phyloP scores from a whole-genome alignment of 2,797 vertebrate species.

The Esox masquinongy region DNA sequence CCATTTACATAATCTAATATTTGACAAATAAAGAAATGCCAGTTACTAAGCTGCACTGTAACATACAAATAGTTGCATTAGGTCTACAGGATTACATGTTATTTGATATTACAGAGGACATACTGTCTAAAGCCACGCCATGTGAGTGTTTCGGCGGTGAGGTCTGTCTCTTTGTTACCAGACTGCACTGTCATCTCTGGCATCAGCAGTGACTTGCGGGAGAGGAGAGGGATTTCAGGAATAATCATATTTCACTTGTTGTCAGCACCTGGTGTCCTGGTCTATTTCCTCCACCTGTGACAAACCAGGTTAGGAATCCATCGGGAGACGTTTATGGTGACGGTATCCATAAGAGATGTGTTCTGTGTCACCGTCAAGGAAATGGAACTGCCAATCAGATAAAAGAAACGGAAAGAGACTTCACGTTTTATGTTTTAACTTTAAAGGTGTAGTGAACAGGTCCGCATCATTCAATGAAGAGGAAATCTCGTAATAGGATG shows the following conservation, averaged over 20 bases:
- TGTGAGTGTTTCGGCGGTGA: constrained; percentile 50
- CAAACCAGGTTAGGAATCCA: background rate
- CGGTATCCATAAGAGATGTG: background rate
- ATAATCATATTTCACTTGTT: constrained; percentile 56
- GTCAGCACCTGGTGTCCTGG: constrained; percentile 68
- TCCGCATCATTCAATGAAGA: background rate
- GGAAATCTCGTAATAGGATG: background rate
- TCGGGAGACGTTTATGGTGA: background rate
- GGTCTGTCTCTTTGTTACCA: constrained; percentile 56
- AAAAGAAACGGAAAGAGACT: background rate
- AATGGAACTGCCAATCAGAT: constrained; percentile 8
- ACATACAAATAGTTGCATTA: background rate
- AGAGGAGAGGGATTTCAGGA: constrained; percentile 62
- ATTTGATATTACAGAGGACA: constrained; percentile 28
- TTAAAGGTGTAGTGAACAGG: background rate
- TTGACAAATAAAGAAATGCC: background rate
- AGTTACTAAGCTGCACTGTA: background rate
- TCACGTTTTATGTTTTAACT: background rate
- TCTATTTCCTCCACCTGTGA: constrained; percentile 37
- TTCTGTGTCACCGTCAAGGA: background rate
- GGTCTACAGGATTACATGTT: background rate
- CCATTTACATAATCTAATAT: background rate
- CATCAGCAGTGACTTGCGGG: constrained; percentile 65
- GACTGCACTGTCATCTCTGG: constrained; percentile 57
- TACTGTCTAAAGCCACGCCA: constrained; percentile 34